A percentile compares a stretch with the other conserved stretches of the same genome.
Evolutionary conservation across 2,888 invertebrate species (phyloP).

Genomic region (Thecophora atra): DNA sequence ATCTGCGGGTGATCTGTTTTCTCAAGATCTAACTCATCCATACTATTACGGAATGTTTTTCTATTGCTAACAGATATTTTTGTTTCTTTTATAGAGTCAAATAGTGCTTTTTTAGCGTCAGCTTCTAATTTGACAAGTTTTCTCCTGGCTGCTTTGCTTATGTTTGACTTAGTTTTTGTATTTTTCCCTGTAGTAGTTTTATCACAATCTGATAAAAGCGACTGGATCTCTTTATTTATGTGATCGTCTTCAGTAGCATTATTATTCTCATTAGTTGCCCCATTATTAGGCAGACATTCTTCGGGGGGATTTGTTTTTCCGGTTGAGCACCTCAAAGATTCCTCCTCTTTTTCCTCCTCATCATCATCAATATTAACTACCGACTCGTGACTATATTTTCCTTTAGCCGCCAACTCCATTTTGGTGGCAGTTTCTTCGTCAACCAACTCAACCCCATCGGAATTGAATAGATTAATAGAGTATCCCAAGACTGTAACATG

Average conservation of each 20-base stretch:
- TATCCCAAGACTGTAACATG: constrained; percentile 42
- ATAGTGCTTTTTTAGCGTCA: background rate
- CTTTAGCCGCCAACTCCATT: constrained; percentile 37
- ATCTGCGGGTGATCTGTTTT: background rate
- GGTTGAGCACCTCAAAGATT: background rate
- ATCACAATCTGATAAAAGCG: background rate
- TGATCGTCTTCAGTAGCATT: background rate
- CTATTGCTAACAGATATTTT: background rate
- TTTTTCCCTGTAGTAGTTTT: background rate
- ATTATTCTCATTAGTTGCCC: background rate
- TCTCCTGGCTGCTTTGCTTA: background rate
- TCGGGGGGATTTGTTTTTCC: background rate
- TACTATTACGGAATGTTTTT: background rate
- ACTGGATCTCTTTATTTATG: background rate
- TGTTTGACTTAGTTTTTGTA: background rate
- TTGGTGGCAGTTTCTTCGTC: constrained; percentile 32
- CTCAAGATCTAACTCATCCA: background rate
- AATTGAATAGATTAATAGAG: constrained; percentile 46
- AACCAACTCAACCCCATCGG: constrained; percentile 42
- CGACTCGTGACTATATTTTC: constrained; percentile 38
- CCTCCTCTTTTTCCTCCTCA: constrained; percentile 21
- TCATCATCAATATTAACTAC: constrained; percentile 39
- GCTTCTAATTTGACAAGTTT: background rate
- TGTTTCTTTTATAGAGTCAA: background rate
- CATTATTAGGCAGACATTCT: background rate